These are phyloP conservation scores for Trichopoda pennipes DNA, from an alignment of 2,888 invertebrate species.

Conservation along the genomic window DNA sequence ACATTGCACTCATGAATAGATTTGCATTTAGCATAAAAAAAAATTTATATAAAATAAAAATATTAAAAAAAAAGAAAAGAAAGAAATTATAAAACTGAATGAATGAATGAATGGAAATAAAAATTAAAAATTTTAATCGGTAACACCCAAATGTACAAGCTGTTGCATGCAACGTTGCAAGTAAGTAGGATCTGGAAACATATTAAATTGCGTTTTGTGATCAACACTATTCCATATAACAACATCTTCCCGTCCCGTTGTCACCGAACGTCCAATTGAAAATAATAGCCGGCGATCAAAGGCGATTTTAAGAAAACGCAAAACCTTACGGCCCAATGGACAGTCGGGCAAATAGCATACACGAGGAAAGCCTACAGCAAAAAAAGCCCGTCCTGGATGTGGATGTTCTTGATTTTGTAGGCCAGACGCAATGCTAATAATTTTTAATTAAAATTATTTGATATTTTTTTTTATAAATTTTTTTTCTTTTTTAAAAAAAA, in stretches of 20 bases:
- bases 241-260: constrained; percentile 94
- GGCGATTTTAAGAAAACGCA: constrained; percentile 88
- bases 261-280: constrained; percentile 92
- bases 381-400: constrained; percentile 91
- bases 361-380: constrained; percentile 92
- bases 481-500: too few relatives aligned
- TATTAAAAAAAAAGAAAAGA: constrained; percentile 5
- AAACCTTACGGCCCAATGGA: constrained; percentile 88
- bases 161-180: constrained; percentile 83
- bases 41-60: too few relatives aligned
- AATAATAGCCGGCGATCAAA: constrained; percentile 93
- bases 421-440: constrained; percentile 93
- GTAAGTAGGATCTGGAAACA: constrained; percentile 90
- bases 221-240: constrained; percentile 96
- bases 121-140: constrained; percentile 76
- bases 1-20: constrained; percentile 69
- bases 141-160: constrained; percentile 81
- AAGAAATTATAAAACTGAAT: constrained; percentile 14
- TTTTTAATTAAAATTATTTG: background rate
- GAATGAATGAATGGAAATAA: constrained; percentile 49
- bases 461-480: background rate
- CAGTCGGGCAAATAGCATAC: constrained; percentile 92
- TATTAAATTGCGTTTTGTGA: constrained; percentile 90
- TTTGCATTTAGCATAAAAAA: constrained; percentile 5
- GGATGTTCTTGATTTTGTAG: constrained; percentile 91